Percentiles rank a stretch among this genome's conserved stretches.
Evolutionary conservation across 2,113 vertebrate genomes (phyloP).

Genomic region (Ceyx margarethae): DNA sequence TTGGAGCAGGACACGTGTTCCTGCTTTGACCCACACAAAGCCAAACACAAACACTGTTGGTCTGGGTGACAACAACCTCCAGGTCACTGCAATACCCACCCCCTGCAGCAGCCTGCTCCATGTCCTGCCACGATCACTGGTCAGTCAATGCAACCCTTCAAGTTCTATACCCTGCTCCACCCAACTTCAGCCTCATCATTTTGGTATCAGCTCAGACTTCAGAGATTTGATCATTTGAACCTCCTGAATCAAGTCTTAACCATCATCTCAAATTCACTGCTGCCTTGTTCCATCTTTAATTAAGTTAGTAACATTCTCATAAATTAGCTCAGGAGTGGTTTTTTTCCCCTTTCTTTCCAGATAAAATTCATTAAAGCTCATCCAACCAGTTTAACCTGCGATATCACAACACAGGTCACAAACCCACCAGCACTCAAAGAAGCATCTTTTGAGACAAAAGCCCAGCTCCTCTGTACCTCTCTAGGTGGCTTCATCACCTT

Average conservation of each 20-base stretch:
- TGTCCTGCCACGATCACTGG: neutral
- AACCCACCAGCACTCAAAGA: neutral
- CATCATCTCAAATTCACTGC: neutral
- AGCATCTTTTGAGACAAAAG: neutral
- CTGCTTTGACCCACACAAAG: neutral
- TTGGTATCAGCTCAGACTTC: neutral
- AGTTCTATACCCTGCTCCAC: neutral
- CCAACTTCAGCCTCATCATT: neutral
- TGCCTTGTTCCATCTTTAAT: neutral
- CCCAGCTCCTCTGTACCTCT: neutral
- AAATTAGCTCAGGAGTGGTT: neutral
- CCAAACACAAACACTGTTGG: too few relatives aligned
- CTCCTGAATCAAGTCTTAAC: neutral
- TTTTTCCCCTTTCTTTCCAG: neutral
- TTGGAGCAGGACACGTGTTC: rapidly evolving
- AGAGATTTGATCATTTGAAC: neutral
- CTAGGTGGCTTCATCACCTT: neutral
- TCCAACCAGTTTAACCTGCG: neutral
- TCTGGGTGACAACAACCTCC: neutral
- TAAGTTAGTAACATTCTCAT: neutral
- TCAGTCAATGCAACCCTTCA: neutral
- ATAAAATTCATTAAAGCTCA: neutral
- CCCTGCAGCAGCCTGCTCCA: neutral
- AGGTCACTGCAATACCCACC: neutral
- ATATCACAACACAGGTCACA: neutral